Conservation (phyloP, 2,888 invertebrate species). For the Charanyca ferruginea region DNA sequence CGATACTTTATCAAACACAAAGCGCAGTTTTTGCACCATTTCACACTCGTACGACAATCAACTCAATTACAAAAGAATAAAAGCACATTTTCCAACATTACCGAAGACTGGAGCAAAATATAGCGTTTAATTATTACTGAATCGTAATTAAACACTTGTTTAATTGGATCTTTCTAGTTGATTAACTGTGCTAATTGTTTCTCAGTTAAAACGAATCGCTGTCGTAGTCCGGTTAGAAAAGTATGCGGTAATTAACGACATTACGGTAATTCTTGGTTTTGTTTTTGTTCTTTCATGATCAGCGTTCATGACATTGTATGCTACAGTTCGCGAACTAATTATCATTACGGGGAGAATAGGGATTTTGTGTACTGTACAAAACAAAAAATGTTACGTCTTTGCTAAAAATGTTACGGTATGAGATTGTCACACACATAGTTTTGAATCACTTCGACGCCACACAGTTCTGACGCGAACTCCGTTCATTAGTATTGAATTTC, state of each 20-base stretch:
- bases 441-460: too few species aligned
- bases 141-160: constrained; percentile 81
- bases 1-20: constrained; percentile 38
- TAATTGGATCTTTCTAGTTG: constrained; percentile 79
- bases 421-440: too few species aligned
- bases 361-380: constrained; percentile 34
- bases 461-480: too few species aligned
- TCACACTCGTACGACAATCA: constrained; percentile 29
- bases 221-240: constrained; percentile 55
- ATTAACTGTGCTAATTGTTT: constrained; percentile 76
- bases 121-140: constrained; percentile 77
- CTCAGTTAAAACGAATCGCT: constrained; percentile 70
- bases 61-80: constrained; percentile 22
- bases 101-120: constrained; percentile 50
- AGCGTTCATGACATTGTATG: constrained; percentile 42
- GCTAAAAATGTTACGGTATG: too few species aligned
- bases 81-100: constrained; percentile 26
- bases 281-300: constrained; percentile 41
- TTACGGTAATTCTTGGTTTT: constrained; percentile 54
- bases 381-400: too few species aligned
- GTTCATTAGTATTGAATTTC: too few species aligned
- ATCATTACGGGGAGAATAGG: constrained; percentile 6
- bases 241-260: constrained; percentile 59
- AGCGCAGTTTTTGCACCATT: constrained; percentile 45
- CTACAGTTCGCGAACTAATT: constrained; percentile 25